Evolutionary conservation across 2,113 vertebrate genomes (phyloP).

Genomic region (Triplophysa dalaica): DNA sequence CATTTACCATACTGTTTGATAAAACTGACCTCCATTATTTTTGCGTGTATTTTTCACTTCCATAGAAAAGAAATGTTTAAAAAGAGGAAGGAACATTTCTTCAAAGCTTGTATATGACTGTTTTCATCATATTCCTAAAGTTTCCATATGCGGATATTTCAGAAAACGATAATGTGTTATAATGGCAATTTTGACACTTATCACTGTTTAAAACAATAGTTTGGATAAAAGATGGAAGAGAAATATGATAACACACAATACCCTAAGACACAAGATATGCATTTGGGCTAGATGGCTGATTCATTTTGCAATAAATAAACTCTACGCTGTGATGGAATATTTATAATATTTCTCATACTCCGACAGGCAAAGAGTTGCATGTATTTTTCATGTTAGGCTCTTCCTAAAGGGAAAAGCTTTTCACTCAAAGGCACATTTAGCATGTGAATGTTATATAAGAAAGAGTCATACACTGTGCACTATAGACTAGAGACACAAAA

Average conservation of each 20-base stretch:
- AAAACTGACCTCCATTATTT: not conserved
- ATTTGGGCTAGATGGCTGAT: not conserved
- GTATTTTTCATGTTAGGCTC: not conserved
- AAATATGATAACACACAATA: not conserved
- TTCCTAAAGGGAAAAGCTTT: no score
- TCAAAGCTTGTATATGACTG: not conserved
- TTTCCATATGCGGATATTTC: not conserved
- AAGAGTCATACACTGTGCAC: not conserved
- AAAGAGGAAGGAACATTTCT: not conserved
- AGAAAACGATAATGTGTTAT: not conserved
- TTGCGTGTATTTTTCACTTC: not conserved
- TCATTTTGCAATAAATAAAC: not conserved
- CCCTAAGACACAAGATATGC: not conserved
- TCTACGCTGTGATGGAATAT: not conserved
- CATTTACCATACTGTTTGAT: conserved; percentile 14
- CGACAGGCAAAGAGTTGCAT: not conserved
- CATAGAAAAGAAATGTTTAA: no score
- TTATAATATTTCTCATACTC: not conserved
- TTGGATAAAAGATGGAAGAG: not conserved
- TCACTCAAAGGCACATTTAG: no score
- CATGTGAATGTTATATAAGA: no score
- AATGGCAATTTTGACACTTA: not conserved
- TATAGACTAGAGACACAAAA: no score
- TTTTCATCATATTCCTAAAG: not conserved
- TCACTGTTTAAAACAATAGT: not conserved